Evolutionary conservation across 2,888 invertebrate species (phyloP), one percentile per base, ranked within the genome.

Genomic region (Polydrusus tereticollis): DNA sequence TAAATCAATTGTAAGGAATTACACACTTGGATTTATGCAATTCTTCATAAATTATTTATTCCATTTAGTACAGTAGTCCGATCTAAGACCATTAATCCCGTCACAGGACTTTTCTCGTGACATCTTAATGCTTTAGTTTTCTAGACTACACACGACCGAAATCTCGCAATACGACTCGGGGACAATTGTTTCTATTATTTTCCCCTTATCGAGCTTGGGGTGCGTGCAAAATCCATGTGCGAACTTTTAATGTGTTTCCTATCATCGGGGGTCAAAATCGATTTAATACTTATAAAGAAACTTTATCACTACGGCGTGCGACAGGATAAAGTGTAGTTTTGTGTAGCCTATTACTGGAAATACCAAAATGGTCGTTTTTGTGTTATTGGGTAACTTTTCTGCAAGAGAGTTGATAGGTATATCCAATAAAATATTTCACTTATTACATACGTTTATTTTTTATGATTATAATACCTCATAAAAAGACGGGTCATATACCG

Each of bases 141-240:
- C 47, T 52, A 65, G 33, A 71, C 52, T 66, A 60, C 59, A 71
- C 66, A 43, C 60, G 41, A 52, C 65, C 43, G 43, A 65, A 65
- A 29, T 50, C 36, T n/a, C 60, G 33, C 55, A 26, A 16, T 36
- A 43, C 33, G 71, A 52, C 41, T 71, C 33, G 7, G 52, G 66
- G 60, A 71, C 71, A 71, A 71, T 66, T 26, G 71, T 71, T 71
- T 71, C 71, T 71, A 71, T 65, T 71, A 71, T 71, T 71, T 60
- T 43, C 52, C 71, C 71, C 57, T 66, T 45, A 23, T 65, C 59
- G 58, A 38, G 20, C 20, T 5, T 29, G 43, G 59, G 66, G 58
- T 59, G 47, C 50, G 64, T 62, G 41, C 55, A 38, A 45, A 43
- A 29, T 58, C 65, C 45, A 65, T 71, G 71, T 71, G 71, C 66